These are phyloP conservation scores for Linnaemya tessellans DNA, from an alignment of 2,888 invertebrate genomes.

Conservation along the genomic window DNA sequence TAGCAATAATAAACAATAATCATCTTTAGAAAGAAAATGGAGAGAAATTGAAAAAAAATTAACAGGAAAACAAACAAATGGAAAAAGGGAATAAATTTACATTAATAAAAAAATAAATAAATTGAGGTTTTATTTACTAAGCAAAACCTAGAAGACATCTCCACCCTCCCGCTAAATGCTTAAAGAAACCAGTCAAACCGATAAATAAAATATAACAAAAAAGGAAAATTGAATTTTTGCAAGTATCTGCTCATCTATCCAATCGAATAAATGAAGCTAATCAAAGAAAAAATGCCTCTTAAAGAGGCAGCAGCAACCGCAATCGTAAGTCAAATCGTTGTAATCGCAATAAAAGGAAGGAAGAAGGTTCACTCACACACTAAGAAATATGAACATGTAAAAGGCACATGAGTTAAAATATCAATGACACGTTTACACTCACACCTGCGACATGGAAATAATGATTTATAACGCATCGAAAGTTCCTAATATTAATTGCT, in stretches of 20 bases:
- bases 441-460: no score
- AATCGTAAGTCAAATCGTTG: background rate
- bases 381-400: background rate
- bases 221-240: background rate
- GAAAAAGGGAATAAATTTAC: slow-evolving; percentile 1
- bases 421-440: no score
- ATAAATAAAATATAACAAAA: background rate
- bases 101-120: slow-evolving; percentile 37
- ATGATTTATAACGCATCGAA: no score
- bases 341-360: background rate
- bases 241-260: background rate
- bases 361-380: background rate
- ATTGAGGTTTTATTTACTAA: slow-evolving; percentile 40
- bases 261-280: slow-evolving; percentile 50
- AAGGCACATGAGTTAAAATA: background rate
- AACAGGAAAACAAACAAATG: slow-evolving; percentile 24
- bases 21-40: slow-evolving; percentile 25
- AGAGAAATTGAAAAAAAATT: slow-evolving; percentile 1
- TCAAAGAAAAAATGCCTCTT: slow-evolving; percentile 27
- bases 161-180: background rate
- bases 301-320: background rate
- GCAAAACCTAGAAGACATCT: background rate
- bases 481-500: no score
- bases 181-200: slow-evolving; percentile 8
- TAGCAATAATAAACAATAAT: slow-evolving; percentile 50